These are phyloP conservation scores for Folsomia candida DNA, from an alignment of 2,888 invertebrate species.

Conservation along the genomic window DNA sequence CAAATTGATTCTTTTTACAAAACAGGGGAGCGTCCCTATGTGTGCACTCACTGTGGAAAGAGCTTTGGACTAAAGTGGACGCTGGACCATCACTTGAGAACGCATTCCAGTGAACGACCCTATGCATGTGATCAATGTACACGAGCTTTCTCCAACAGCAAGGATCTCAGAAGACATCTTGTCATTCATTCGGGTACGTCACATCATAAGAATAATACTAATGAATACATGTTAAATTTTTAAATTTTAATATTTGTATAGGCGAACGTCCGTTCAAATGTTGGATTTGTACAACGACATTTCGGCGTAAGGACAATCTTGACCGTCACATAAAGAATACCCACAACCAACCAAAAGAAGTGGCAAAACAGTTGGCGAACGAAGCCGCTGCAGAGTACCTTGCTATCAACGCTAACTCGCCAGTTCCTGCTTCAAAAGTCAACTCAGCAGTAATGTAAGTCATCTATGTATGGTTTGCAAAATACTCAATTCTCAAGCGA, in stretches of 20 bases:
- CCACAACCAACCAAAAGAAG: slow-evolving; percentile 49
- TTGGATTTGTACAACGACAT: slow-evolving; percentile 66
- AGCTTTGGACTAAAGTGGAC: slow-evolving; percentile 3
- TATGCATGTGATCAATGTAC: slow-evolving; percentile 7
- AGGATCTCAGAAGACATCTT: slow-evolving; percentile 12
- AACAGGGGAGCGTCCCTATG: slow-evolving; percentile 1
- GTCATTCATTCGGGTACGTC: slow-evolving; percentile 15
- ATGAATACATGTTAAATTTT: background rate
- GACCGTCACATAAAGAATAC: slow-evolving; percentile 52
- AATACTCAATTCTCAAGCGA: too few species aligned
- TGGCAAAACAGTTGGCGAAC: slow-evolving; percentile 47
- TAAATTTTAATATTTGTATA: slow-evolving; percentile 53
- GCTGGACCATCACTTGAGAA: background rate
- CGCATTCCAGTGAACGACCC: slow-evolving; percentile 10
- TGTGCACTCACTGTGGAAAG: background rate
- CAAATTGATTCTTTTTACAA: too few species aligned
- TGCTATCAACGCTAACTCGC: too few species aligned
- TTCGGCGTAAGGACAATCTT: slow-evolving; percentile 74
- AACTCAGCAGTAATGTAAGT: too few species aligned
- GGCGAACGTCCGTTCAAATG: slow-evolving; percentile 70
- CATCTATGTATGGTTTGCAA: too few species aligned
- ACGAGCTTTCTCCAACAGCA: slow-evolving; percentile 1
- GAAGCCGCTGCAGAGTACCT: slow-evolving; percentile 48
- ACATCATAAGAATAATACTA: background rate
- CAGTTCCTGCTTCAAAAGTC: too few species aligned